Evolutionary conservation across 2,113 vertebrate genomes (phyloP), one percentile per base, ranked within the genome.

Genomic region (Oreochromis tanganicae): DNA sequence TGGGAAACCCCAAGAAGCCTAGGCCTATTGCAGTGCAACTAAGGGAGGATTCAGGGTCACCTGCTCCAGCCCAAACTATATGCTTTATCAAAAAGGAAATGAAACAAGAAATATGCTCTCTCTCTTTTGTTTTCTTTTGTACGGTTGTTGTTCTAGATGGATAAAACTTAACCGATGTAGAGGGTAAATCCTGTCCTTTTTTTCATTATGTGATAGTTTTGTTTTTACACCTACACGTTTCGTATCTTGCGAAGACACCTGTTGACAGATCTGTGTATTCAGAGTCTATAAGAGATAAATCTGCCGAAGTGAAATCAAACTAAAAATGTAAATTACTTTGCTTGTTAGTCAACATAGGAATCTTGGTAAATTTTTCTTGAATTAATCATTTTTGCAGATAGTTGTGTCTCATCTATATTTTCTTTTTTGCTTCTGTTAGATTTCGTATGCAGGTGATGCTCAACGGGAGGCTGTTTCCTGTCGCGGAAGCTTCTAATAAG

Each of bases 361-460:
- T 56, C 29, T 82, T 7, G 4, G 46, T 63, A 13, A 78, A 17
- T 55, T 66, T 50, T 50, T 32, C 32, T 38, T 83, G 4, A 57
- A 9, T 87, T 46, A 5, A 63, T 82, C 12, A 17, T 48, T 80
- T 61, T 59, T 38, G 41, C 57, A 27, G 24, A 80, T 24, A 9
- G 29, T 63, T 9, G 4, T 19, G 11, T 43, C 52, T 88, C 12
- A 54, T 68, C 24, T 61, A 8, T 46, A 21, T 10, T 17, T 34
- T 36, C n/a, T 55, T 52, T 12, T 68, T 9, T 92, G 46, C 21
- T 12, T 56, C 17, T 24, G 71, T 5, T 93, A 99, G 99, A 85
- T 99, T 99, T 91, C 97, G 97, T 87, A 98, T 99, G 97, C 98
- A 99, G 95, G 98, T 97, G 1, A 96, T 98, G 96, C 97, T 99